These are phyloP conservation scores for Myrmophylax atrothorax DNA, from an alignment of 2,113 vertebrate species.

Conservation along the genomic window DNA sequence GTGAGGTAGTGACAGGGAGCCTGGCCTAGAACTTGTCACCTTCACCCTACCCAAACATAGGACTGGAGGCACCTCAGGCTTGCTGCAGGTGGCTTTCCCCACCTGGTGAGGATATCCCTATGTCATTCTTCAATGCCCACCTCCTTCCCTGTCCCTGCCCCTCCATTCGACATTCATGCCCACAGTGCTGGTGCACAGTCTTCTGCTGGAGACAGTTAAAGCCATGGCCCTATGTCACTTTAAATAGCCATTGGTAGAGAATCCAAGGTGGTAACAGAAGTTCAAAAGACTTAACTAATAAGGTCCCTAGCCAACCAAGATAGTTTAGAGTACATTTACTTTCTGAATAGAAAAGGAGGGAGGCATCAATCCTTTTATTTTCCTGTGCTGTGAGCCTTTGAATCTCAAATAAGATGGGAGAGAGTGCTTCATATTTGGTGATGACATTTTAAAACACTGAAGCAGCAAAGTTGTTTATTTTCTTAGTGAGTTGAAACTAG, in stretches of 20 bases:
- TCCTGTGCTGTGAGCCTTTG: background rate
- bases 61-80: background rate
- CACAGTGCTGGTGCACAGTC: background rate
- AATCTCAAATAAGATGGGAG: background rate
- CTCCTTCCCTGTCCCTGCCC: background rate
- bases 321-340: background rate
- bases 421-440: background rate
- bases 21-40: background rate
- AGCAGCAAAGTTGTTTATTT: background rate
- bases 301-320: background rate
- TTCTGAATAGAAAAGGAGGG: background rate
- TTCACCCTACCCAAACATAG: background rate
- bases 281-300: background rate
- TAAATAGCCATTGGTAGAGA: background rate
- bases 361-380: background rate
- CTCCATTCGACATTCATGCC: background rate
- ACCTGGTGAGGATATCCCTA: background rate
- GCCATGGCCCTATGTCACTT: background rate
- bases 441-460: constrained; percentile 4
- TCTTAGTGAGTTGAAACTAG: background rate
- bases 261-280: background rate
- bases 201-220: background rate
- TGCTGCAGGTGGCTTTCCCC: background rate
- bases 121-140: background rate
- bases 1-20: background rate